Evolutionary conservation across 2,888 invertebrate species (phyloP).

Genomic region (Hyposoter dolosus): DNA sequence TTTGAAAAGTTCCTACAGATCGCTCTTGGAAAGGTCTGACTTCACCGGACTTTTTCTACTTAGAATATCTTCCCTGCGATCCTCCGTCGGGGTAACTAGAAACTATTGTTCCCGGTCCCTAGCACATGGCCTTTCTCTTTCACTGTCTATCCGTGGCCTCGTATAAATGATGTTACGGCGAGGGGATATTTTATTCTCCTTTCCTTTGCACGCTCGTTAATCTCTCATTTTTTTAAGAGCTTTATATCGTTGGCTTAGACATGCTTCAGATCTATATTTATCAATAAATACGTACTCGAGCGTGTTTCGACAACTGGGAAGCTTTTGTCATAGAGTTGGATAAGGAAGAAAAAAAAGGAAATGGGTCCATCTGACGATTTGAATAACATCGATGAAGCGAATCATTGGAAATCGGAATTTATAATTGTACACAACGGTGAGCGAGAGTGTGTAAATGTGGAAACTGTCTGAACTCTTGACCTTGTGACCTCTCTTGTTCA

Average conservation of each 20-base stretch:
- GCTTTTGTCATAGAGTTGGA: constrained; percentile 3
- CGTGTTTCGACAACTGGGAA: constrained; percentile 19
- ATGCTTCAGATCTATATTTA: constrained; percentile 18
- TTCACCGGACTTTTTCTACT: constrained; percentile 63
- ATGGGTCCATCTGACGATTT: constrained; percentile 38
- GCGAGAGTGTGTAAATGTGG: constrained; percentile 47
- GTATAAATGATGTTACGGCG: constrained; percentile 60
- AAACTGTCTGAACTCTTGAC: constrained; percentile 77
- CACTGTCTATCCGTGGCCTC: constrained; percentile 37
- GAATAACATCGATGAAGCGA: constrained; percentile 59
- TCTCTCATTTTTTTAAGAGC: constrained; percentile 39
- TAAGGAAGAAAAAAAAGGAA: constrained; percentile 1
- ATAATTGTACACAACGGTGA: constrained; percentile 36
- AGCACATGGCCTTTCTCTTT: constrained; percentile 43
- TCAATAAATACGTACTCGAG: neutral
- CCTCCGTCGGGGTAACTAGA: constrained; percentile 56
- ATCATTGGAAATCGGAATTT: constrained; percentile 60
- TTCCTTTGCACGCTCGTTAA: constrained; percentile 46
- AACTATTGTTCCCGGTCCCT: constrained; percentile 61
- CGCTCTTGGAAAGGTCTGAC: constrained; percentile 59
- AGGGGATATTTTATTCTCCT: constrained; percentile 31
- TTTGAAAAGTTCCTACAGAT: constrained; percentile 29
- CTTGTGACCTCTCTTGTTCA: constrained; percentile 76
- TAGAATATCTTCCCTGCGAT: constrained; percentile 47
- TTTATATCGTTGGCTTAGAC: constrained; percentile 35